Evolutionary conservation across 2,113 vertebrate species (phyloP), one percentile per base, ranked within the genome.

Genomic region (Chaetops frenatus): DNA sequence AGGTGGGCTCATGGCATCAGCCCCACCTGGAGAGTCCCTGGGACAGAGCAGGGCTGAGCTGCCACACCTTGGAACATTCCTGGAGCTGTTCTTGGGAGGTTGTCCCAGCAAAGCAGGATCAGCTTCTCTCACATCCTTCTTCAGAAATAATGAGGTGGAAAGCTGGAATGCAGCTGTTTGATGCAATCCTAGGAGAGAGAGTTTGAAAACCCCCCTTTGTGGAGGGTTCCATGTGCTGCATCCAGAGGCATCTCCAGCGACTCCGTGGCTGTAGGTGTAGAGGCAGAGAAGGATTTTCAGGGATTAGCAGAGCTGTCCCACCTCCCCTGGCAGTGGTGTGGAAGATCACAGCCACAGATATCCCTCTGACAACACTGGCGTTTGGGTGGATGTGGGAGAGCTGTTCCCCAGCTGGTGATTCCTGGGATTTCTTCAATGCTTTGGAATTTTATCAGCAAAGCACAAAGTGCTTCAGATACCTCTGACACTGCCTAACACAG

Each of bases 191-290:
- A 12, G 33, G 15, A 13, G 38, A 19, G 29, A 10, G 60, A 14
- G 60, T 19, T 12, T 84, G 36, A 87, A 31, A 71, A 36, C 35
- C 1, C 6, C 12, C 1, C 22, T 11, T 7, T n/a, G 42, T 15
- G 21, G 58, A 64, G 29, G 42, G 38, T 8, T 65, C 50, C 36
- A 11, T 7, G 33, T 8, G 44, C 69, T 69, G 54, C 29, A 64
- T 25, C 54, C 53, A 54, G 62, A 38, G 9, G 15, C 18, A 16
- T 5, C 36, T 28, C 36, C 54, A 65, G 19, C 1, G 42, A 33
- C 21, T 62, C 5, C 4, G 8, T 12, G 67, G 70, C 42, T 1
- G 0, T 31, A 62, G 13, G 31, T 64, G 60, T 4, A 3, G 36
- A 50, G 22, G 15, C 48, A 25, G 6, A 14, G 51, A 66, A 23